Evolutionary conservation across 2,888 invertebrate species (phyloP).

Genomic region (Yponomeuta plumbellus): DNA sequence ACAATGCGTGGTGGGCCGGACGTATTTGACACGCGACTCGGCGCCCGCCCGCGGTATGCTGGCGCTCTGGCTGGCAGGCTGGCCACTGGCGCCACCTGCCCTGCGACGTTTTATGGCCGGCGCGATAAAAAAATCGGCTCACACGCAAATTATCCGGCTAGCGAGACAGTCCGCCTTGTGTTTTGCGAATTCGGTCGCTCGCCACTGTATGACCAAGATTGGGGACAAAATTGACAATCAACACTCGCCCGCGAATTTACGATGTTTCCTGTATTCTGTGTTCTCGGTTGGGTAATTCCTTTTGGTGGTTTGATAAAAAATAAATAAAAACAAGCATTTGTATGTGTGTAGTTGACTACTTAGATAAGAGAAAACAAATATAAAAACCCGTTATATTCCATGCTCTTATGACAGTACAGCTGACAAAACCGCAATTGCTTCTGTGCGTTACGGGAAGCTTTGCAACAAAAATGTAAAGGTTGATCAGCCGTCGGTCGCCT

Average conservation of each 20-base stretch:
- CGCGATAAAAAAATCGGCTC: background rate
- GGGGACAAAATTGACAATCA: background rate
- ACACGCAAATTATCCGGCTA: background rate
- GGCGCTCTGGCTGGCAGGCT: too few relatives aligned
- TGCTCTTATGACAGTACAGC: too few relatives aligned
- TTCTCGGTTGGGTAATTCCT: background rate
- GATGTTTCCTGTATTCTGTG: background rate
- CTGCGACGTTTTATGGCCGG: background rate
- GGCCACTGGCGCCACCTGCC: background rate
- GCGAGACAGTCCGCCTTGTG: background rate
- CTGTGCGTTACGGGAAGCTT: too few relatives aligned
- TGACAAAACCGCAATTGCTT: too few relatives aligned
- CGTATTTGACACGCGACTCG: conserved; percentile 27
- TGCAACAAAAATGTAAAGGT: too few relatives aligned
- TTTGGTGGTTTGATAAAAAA: background rate
- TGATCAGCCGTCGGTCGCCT: too few relatives aligned
- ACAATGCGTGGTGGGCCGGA: conserved; percentile 38
- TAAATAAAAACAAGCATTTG: too few relatives aligned
- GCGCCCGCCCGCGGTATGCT: background rate
- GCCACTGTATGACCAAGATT: background rate
- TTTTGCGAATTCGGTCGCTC: background rate
- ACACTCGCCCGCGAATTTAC: background rate
- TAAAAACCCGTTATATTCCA: too few relatives aligned
- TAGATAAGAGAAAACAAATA: too few relatives aligned
- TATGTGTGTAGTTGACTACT: too few relatives aligned